phyloP scores from a whole-genome alignment of 1,140 invertebrate genomes.

The Rhopalosiphum maidis region DNA sequence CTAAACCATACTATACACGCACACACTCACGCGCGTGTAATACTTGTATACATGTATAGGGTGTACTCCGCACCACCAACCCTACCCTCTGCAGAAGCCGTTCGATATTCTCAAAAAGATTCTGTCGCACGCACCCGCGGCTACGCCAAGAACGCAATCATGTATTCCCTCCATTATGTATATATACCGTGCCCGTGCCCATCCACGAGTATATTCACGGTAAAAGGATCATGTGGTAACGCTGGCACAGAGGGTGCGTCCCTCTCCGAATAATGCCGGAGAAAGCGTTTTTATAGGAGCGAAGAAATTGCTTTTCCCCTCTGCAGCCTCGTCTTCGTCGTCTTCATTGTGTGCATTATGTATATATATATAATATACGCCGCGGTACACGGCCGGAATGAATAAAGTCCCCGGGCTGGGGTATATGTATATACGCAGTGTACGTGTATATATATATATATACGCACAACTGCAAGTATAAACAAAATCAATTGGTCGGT shows the following conservation, averaged over 20 bases:
- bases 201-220: background rate
- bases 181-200: background rate
- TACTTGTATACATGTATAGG: background rate
- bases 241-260: slow-evolving; percentile 17
- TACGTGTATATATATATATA: background rate
- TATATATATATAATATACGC: no score
- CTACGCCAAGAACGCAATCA: slow-evolving; percentile 44
- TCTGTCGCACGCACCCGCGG: slow-evolving; percentile 22
- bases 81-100: background rate
- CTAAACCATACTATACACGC: background rate
- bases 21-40: background rate
- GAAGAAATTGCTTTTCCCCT: slow-evolving; percentile 45
- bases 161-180: slow-evolving; percentile 21
- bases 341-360: background rate
- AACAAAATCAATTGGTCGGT: background rate
- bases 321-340: background rate
- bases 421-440: background rate
- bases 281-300: slow-evolving; percentile 53
- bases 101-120: slow-evolving; percentile 43
- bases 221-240: slow-evolving; percentile 30
- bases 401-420: slow-evolving; percentile 20
- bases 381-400: background rate
- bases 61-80: slow-evolving; percentile 31
- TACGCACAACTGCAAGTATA: background rate
- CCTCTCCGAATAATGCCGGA: slow-evolving; percentile 29